These are phyloP conservation scores for Plebejus melissa DNA, from an alignment of 2,888 invertebrate genomes.

Conservation along the genomic window DNA sequence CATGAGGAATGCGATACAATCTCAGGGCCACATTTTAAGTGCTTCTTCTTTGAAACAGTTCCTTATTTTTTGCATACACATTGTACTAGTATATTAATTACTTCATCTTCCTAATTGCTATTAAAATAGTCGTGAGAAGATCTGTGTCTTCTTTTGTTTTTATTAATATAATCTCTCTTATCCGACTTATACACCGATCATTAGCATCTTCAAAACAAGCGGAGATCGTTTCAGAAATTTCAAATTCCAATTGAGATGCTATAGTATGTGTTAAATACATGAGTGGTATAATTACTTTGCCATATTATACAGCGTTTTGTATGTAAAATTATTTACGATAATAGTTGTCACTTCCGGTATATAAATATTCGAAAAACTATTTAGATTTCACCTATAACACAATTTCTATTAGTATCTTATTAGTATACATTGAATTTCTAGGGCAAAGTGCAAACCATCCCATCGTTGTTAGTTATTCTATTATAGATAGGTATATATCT, in stretches of 20 bases:
- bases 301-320: not conserved
- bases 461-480: too few species aligned
- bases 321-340: not conserved
- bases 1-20: constrained; percentile 49
- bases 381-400: not conserved
- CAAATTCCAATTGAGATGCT: not conserved
- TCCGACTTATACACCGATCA: not conserved
- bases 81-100: constrained; percentile 33
- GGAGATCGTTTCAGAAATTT: not conserved
- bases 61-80: constrained; percentile 41
- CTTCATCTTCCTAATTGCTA: constrained; percentile 31
- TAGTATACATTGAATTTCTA: not conserved
- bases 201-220: not conserved
- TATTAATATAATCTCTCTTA: constrained; percentile 4
- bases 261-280: not conserved
- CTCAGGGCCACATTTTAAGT: constrained; percentile 56
- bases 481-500: too few species aligned
- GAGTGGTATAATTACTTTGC: too few species aligned
- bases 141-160: constrained; percentile 12
- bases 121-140: constrained; percentile 27
- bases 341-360: too few species aligned
- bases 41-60: constrained; percentile 50
- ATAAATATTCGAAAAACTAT: not conserved
- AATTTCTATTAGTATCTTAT: not conserved
- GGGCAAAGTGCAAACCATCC: too few species aligned